Evolutionary conservation across 2,797 vertebrate genomes (phyloP).

Genomic region (Oreonectes daqikongensis): DNA sequence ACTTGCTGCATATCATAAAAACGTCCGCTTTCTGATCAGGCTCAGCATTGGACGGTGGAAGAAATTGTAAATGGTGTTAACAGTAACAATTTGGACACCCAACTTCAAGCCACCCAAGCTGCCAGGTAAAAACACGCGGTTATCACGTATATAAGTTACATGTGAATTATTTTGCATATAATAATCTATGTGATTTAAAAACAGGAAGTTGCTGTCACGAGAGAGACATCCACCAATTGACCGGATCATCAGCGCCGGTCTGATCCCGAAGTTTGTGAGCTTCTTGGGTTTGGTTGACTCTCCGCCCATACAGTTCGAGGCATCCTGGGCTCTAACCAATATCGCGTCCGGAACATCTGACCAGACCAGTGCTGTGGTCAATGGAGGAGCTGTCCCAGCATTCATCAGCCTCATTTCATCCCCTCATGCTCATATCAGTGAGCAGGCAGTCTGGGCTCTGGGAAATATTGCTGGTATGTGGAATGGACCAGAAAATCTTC

Average conservation of each 20-base stretch:
- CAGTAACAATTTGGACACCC: constrained; percentile 78
- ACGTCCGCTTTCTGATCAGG: constrained; percentile 62
- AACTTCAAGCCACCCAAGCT: constrained; percentile 94
- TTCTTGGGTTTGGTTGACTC: constrained; percentile 83
- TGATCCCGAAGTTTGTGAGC: constrained; percentile 89
- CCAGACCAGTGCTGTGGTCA: constrained; percentile 93
- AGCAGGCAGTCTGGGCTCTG: constrained; percentile 96
- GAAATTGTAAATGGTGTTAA: constrained; percentile 89
- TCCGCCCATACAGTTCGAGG: constrained; percentile 93
- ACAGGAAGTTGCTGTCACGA: constrained; percentile 93
- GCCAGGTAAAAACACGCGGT: constrained; percentile 78
- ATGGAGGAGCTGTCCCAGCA: constrained; percentile 89
- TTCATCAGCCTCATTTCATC: constrained; percentile 88
- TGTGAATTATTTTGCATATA: neutral
- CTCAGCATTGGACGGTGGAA: constrained; percentile 89
- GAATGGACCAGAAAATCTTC: neutral
- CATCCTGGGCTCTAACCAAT: constrained; percentile 97
- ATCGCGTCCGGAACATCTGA: constrained; percentile 93
- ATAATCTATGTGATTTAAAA: neutral
- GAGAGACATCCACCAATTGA: constrained; percentile 96
- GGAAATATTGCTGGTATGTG: constrained; percentile 93
- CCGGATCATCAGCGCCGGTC: constrained; percentile 86
- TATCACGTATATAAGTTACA: neutral
- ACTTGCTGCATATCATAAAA: too few species aligned
- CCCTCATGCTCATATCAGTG: constrained; percentile 91